Evolutionary conservation across 1,140 invertebrate species (phyloP), one percentile per base, ranked within the genome.

Genomic region (Trichonephila inaurata): DNA sequence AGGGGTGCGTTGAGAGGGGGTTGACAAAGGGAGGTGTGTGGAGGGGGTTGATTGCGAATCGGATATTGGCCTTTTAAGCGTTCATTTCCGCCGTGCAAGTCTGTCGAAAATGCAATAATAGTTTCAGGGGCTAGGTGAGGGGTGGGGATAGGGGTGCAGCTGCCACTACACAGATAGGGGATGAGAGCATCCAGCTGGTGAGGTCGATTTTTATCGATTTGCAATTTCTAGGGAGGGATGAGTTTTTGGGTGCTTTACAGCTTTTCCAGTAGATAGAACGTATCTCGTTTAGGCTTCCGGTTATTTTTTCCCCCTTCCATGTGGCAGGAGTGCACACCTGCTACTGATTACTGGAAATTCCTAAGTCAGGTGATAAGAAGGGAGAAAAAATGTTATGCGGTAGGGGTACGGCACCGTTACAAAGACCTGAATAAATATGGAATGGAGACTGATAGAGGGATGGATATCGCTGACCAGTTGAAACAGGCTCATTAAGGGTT

Each of bases 181-280:
- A 77, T 33, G 72, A 85, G 82, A 85, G 58, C 58, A 19, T 28
- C 21, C 82, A 58, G 82, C 44, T 77, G 72, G 72, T 24, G 28
- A 85, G 82, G 82, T 85, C 82, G 82, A 85, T 85, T 85, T 85
- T 85, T 60, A 85, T 85, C 82, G 82, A 85, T 85, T 85, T 85
- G 82, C 82, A 60, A 85, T 85, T 85, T 85, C 82, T 51, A n/a
- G 82, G 82, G 44, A 33, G n/a, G 44, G 19, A 58, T 21, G 82
- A n/a, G 82, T 58, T 85, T 85, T 77, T 77, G 44, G 82, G 82
- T 58, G 82, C 82, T 85, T 85, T 85, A 58, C 82, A 58, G 81
- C 44, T 40, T 51, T 51, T 51, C 81, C 81, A 69, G 72, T 33
- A 77, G 72, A 77, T 77, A 77, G 72, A 69, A 69, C 66, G 66